Base-by-base conservation (phyloP, 1,140 invertebrate genomes). In the Hypsibius dujardini region DNA sequence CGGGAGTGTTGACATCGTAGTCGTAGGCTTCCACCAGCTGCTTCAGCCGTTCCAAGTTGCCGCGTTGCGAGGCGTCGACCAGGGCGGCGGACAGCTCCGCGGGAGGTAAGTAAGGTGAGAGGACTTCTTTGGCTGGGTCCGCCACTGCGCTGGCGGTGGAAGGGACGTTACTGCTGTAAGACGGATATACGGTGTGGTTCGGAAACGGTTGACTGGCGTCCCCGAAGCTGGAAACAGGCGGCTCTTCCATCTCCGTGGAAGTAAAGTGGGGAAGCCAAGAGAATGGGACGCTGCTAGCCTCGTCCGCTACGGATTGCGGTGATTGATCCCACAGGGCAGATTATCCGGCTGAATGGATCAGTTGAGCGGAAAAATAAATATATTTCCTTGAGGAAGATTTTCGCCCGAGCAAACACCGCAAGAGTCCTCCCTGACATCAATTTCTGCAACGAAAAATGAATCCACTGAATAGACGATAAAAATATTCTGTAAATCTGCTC, bases 1-100 rank as follows among this genome's bases (percentile, higher is more conserved):
- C 82, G 73, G 78, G 77, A 47, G 75, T 70, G 73, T 81, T 81
- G 40, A 80, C 80, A 76, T 80, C 76, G 73, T 73, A 75, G 2
- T 79, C 3, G 62, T 67, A 67, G 3, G 45, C 3, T 7, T 67
- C 62, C 3, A 67, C 62, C 62, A 67, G 62, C 7, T 45, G 62
- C 42, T 67, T 12, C 12, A 67, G 42, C 62, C 45, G 12, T 67
- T 67, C 62, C 12, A 67, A 7, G 42, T 67, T 67, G 12, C 62
- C 62, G 42, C 62, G 62, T 42, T 67, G 62, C 7, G 45, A 12
- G 42, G 12, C 12, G 62, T 67, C 62, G 12, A 67, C 62, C 12
- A 67, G 62, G 42, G 62, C 42, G 12, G 62, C 12, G 3, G 62
- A 67, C 62, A 67, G 62, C 42, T 67, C 62, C 12, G 62, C 42